Percentiles rank a stretch among this genome's conserved stretches.
Conservation (phyloP, 2,797 vertebrate genomes). For the Betta splendens region DNA sequence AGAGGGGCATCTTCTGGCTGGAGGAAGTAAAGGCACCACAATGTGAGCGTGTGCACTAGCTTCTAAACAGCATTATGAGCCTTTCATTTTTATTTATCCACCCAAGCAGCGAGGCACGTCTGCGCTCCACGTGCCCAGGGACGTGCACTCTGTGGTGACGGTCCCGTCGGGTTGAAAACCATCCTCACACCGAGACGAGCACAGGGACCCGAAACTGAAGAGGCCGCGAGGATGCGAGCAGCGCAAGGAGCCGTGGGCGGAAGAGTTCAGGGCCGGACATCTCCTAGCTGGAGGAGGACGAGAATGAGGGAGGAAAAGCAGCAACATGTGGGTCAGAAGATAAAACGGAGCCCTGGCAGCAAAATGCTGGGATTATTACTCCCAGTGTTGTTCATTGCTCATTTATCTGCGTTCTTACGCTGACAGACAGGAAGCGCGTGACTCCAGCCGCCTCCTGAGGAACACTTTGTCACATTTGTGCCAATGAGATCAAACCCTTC, state of each 20-base stretch:
- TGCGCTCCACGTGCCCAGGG: conserved; percentile 25
- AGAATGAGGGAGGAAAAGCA: background rate
- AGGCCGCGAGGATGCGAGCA: conserved; percentile 40
- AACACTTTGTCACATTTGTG: conserved; percentile 58
- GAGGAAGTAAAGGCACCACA: background rate
- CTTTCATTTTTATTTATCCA: background rate
- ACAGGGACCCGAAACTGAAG: conserved; percentile 59
- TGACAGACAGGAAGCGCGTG: conserved; percentile 61
- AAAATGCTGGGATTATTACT: background rate
- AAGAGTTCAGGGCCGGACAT: conserved; percentile 24
- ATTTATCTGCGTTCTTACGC: conserved; percentile 49
- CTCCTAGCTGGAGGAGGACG: conserved; percentile 25
- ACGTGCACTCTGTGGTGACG: conserved; percentile 31
- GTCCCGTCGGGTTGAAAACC: conserved; percentile 52
- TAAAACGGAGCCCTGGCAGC: background rate
- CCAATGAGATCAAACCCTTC: conserved; percentile 69
- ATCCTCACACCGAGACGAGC: conserved; percentile 45
- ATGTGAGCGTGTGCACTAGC: too few relatives aligned
- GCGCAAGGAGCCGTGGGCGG: conserved; percentile 15
- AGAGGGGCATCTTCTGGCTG: conserved; percentile 36
- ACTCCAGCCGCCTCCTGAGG: conserved; percentile 65
- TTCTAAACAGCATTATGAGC: too few relatives aligned
- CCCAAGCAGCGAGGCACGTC: conserved; percentile 11
- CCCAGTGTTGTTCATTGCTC: background rate
- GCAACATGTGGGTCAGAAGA: background rate